A percentile compares a stretch with the other conserved stretches of the same genome.
phyloP scores from a whole-genome alignment of 53 echinoderm and acorn worm genomes.

The Patiria pectinifera region DNA sequence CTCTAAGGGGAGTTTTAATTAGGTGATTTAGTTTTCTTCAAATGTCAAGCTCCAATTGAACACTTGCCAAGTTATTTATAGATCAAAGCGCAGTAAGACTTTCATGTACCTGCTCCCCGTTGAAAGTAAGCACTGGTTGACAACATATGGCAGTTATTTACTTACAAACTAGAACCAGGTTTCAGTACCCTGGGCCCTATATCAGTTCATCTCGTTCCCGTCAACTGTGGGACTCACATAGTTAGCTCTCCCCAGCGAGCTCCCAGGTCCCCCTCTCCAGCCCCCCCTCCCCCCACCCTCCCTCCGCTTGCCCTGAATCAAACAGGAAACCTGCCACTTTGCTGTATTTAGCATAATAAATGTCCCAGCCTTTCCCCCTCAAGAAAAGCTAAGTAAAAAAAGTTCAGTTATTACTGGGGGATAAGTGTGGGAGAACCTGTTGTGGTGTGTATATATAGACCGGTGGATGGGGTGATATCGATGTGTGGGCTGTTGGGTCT shows the following conservation, averaged over 20 bases:
- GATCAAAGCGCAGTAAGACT: neutral
- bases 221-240: neutral
- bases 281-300: constrained; percentile 24
- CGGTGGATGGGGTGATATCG: neutral
- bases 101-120: neutral
- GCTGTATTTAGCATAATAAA: constrained; percentile 66
- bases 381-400: constrained; percentile 40
- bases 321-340: constrained; percentile 54
- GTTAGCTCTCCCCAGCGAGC: constrained; percentile 3
- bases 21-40: no score
- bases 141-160: neutral
- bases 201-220: neutral
- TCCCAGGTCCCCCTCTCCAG: constrained; percentile 17
- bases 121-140: neutral
- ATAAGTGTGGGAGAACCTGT: neutral
- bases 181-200: constrained; percentile 8
- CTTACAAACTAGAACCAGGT: constrained; percentile 23
- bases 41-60: neutral
- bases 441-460: constrained; percentile 46
- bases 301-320: constrained; percentile 28
- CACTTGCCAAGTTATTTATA: neutral
- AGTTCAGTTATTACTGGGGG: constrained; percentile 10
- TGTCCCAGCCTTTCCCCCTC: neutral
- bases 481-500: neutral
- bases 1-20: no score